Evolutionary conservation across 2,113 vertebrate species (phyloP), one percentile per base, ranked within the genome.

Genomic region (Neolamprologus longior): DNA sequence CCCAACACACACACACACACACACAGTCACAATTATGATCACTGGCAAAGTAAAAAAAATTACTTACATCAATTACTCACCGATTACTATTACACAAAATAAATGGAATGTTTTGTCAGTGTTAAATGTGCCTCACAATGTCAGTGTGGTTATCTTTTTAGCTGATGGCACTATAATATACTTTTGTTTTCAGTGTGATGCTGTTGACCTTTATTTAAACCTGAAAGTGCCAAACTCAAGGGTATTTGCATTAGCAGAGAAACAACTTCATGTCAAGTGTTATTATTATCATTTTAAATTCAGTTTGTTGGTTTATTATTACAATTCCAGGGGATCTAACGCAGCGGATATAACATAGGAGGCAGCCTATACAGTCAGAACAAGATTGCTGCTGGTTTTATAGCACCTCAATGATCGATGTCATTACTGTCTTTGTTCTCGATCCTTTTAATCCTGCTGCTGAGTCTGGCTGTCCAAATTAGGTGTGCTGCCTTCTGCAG

Each of bases 391-490:
- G 79, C 80, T 85, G 68, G 84, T 88, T 88, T 85, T 45, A 57
- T 84, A 47, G 86, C 47, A 85, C 81, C 80, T 80, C 85, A 37
- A 45, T 94, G 90, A 93, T 90, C 85, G 24, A 68, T 86, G 80
- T 88, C 85, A 91, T 89, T 84, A 82, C 84, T 82, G 88, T 89
- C 86, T 83, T 91, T 90, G 86, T 91, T 92, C 82, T 93, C 89
- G 78, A 86, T 90, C 90, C 82, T 50, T 5, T 89, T 93, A 91
- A 94, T 93, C 91, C 85, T 5, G 11, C 57, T 14, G 13, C 84
- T 87, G 71, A 90, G 85, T 61, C 87, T 31, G 13, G 52, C 83
- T 83, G 63, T 90, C 84, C 84, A 91, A 91, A 92, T 87, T 90
- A 86, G 83, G 53, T 78, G 63, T 87, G 81, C 73, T 26, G 47